These are phyloP conservation scores for Lytechinus variegatus DNA, from an alignment of 35 echinoderm and acorn worm genomes.

Conservation along the genomic window DNA sequence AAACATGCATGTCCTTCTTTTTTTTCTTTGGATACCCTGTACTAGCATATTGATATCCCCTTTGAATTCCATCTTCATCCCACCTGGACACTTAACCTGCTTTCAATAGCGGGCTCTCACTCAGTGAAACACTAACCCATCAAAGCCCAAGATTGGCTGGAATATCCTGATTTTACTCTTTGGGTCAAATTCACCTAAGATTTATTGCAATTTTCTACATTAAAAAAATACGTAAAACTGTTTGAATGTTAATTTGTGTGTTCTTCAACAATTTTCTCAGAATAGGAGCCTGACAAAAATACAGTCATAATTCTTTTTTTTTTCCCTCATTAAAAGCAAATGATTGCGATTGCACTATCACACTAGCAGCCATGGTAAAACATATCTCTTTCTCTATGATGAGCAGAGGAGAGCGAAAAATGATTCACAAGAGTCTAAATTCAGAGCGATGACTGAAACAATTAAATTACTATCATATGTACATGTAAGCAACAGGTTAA, in stretches of 20 bases:
- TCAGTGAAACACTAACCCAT: not conserved
- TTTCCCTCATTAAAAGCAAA: too few relatives aligned
- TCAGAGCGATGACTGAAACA: too few relatives aligned
- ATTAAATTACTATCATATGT: too few relatives aligned
- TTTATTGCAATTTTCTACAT: not conserved
- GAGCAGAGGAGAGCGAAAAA: too few relatives aligned
- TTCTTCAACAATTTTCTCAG: too few relatives aligned
- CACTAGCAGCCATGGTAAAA: too few relatives aligned
- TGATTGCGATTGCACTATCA: too few relatives aligned
- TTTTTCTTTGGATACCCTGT: conserved; percentile 2
- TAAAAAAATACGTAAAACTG: not conserved
- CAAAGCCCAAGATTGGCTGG: not conserved
- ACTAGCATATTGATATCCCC: not conserved
- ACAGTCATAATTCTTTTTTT: too few relatives aligned
- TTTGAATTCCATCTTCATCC: not conserved
- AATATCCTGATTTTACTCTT: not conserved
- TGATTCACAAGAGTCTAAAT: too few relatives aligned
- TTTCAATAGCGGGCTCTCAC: not conserved
- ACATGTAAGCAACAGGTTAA: too few relatives aligned
- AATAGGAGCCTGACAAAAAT: too few relatives aligned
- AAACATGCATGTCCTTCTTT: not conserved
- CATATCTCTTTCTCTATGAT: too few relatives aligned
- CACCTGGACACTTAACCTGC: conserved; percentile 42
- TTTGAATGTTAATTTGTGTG: not conserved
- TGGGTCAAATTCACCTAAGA: not conserved